phyloP scores from a whole-genome alignment of 1,140 invertebrate species.

The Drosophila subpulchrella region DNA sequence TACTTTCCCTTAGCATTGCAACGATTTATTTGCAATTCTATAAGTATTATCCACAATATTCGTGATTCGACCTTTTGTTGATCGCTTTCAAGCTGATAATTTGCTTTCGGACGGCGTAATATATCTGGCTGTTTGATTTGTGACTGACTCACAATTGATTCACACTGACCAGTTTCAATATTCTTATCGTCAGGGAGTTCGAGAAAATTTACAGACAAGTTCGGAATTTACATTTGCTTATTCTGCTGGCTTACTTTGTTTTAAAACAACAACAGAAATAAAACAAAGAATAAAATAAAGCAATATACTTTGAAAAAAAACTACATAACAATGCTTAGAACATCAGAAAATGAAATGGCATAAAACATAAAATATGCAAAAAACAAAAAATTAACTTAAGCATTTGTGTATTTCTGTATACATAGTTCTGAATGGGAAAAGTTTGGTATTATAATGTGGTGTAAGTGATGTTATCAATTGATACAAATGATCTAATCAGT shows the following conservation, averaged over 20 bases:
- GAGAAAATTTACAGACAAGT: neutral
- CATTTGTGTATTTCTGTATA: no score
- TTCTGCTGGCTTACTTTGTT: neutral
- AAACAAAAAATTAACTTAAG: no score
- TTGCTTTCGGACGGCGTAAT: neutral
- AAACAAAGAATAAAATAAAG: neutral
- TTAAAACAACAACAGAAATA: neutral
- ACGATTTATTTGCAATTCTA: neutral
- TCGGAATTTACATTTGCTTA: neutral
- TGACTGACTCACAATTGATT: neutral
- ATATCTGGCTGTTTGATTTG: neutral
- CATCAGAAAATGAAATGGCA: no score
- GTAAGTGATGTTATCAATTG: no score
- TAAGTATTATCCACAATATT: neutral
- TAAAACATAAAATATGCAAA: no score
- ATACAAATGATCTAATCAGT: neutral
- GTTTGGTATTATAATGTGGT: no score
- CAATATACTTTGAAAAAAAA: neutral
- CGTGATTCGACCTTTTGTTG: neutral
- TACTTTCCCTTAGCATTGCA: no score
- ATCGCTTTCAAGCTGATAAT: neutral
- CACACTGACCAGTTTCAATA: neutral
- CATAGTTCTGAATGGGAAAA: no score
- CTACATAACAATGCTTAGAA: no score
- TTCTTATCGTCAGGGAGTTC: neutral